These are phyloP conservation scores for Caenorhabditis sinica DNA, from an alignment of 2,888 invertebrate genomes.

Conservation along the genomic window DNA sequence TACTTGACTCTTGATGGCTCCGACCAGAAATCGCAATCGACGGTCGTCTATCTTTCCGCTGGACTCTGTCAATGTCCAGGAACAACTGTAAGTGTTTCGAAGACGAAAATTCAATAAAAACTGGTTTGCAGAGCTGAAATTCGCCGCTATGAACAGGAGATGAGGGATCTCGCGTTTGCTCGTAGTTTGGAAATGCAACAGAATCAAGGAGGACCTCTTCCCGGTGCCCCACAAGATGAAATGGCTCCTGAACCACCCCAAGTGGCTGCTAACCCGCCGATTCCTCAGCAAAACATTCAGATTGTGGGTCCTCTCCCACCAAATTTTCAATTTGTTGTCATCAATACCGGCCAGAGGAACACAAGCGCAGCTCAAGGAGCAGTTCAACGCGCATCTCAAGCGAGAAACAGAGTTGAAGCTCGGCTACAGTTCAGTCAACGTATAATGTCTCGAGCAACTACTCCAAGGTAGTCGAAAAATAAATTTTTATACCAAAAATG, in stretches of 20 bases:
- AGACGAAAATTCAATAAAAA: background rate
- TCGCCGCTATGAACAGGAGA: slow-evolving; percentile 24
- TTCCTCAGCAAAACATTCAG: no score
- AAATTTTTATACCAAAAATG: no score
- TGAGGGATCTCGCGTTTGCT: slow-evolving; percentile 18
- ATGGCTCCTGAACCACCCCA: background rate
- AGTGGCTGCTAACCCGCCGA: no score
- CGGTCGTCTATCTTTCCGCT: background rate
- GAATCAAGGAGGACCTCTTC: background rate
- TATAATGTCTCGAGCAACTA: no score
- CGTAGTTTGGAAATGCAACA: background rate
- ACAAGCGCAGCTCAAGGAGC: no score
- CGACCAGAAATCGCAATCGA: background rate
- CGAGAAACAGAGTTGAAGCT: no score
- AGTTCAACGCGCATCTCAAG: no score
- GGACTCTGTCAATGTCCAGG: background rate
- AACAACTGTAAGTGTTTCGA: background rate
- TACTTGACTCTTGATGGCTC: background rate
- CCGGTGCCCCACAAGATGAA: background rate
- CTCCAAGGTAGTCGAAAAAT: no score
- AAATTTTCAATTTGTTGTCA: no score
- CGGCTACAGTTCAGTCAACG: no score
- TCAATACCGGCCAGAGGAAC: no score
- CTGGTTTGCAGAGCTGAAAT: slow-evolving; percentile 16
- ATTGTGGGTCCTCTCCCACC: no score